Evolutionary conservation across 2,113 vertebrate genomes (phyloP).

Genomic region (Sinocyclocheilus anophthalmus): DNA sequence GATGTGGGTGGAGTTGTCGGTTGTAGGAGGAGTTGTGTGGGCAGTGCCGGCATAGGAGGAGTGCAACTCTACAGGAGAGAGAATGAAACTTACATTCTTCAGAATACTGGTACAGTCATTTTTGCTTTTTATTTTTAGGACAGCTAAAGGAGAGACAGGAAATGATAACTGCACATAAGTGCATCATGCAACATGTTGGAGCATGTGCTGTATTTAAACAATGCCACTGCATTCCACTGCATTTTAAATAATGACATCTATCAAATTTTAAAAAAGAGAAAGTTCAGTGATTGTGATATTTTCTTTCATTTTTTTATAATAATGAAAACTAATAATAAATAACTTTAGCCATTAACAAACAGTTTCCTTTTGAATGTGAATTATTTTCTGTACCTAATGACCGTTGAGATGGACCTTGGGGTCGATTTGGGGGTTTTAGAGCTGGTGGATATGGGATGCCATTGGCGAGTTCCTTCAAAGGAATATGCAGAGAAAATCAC

Average conservation of each 20-base stretch:
- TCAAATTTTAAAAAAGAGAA: no score
- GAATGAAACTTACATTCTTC: background rate
- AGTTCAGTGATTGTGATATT: no score
- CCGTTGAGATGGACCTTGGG: conserved; percentile 50
- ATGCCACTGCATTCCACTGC: background rate
- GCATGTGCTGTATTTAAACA: background rate
- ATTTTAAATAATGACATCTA: background rate
- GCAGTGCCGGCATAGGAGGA: conserved; percentile 57
- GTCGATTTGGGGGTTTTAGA: conserved; percentile 75
- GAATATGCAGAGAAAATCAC: conserved; percentile 4
- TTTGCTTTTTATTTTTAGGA: background rate
- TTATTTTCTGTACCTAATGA: conserved; percentile 60
- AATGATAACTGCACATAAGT: background rate
- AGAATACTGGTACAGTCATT: background rate
- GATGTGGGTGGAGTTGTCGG: conserved; percentile 17
- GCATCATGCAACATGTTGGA: background rate
- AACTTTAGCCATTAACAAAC: background rate
- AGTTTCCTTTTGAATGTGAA: background rate
- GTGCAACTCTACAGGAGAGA: conserved; percentile 37
- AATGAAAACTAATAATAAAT: no score
- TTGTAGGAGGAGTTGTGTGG: conserved; percentile 8
- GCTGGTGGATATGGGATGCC: conserved; percentile 78
- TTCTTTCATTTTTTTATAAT: no score
- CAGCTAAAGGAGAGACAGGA: conserved; percentile 2
- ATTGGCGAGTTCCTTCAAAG: conserved; percentile 64